phyloP scores from a whole-genome alignment of 2,797 vertebrate genomes.

The Chelon auratus region DNA sequence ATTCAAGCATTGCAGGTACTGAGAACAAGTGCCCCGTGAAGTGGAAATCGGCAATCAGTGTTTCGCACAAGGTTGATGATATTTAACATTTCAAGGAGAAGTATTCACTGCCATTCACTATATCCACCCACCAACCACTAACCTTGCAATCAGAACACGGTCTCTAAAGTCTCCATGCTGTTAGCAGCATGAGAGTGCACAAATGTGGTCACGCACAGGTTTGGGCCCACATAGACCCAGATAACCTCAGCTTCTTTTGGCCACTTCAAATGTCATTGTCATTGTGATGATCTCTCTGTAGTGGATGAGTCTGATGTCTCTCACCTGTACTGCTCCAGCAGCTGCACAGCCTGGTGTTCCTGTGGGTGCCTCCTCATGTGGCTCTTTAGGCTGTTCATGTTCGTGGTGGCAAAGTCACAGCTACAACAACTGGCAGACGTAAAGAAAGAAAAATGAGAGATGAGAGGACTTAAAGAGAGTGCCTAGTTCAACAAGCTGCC shows the following conservation, averaged over 20 bases:
- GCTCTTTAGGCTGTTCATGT: slow-evolving; percentile 92
- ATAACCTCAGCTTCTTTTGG: neutral
- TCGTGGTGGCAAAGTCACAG: slow-evolving; percentile 92
- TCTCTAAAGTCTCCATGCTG: slow-evolving; percentile 14
- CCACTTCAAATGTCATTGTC: neutral
- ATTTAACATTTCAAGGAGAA: slow-evolving; percentile 32
- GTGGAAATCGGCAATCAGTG: slow-evolving; percentile 52
- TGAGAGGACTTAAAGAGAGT: slow-evolving; percentile 18
- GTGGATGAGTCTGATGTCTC: neutral
- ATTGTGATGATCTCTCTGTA: neutral
- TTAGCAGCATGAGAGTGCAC: neutral
- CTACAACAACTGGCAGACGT: slow-evolving; percentile 82
- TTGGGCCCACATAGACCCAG: neutral
- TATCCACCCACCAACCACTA: slow-evolving; percentile 15
- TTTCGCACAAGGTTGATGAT: slow-evolving; percentile 7
- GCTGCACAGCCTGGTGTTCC: slow-evolving; percentile 90
- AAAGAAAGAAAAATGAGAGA: neutral
- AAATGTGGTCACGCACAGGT: neutral
- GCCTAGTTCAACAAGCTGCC: slow-evolving; percentile 23
- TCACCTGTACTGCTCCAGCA: slow-evolving; percentile 92
- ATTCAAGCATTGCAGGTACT: neutral
- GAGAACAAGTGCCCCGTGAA: slow-evolving; percentile 17
- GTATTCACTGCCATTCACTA: slow-evolving; percentile 4
- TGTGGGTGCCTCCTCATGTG: slow-evolving; percentile 91
- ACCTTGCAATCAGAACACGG: slow-evolving; percentile 26